These are phyloP conservation scores for Cephus pygmeus DNA, from an alignment of 2,888 invertebrate genomes.

Conservation along the genomic window DNA sequence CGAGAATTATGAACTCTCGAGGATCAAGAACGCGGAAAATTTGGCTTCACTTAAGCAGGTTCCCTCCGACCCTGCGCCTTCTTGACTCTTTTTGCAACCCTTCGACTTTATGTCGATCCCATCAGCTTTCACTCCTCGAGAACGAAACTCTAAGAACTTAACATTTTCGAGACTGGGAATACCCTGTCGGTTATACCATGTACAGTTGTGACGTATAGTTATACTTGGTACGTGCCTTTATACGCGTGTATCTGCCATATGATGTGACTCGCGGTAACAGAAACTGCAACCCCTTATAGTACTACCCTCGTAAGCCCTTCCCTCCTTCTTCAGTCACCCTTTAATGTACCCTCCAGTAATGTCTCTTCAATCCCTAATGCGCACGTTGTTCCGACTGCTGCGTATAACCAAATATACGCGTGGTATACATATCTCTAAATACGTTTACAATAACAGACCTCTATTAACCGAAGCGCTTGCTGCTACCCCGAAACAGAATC, in stretches of 20 bases:
- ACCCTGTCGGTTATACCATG: neutral
- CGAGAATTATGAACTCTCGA: slow-evolving; percentile 47
- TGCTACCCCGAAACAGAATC: too few relatives aligned
- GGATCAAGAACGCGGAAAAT: slow-evolving; percentile 53
- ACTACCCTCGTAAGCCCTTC: neutral
- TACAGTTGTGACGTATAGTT: too few relatives aligned
- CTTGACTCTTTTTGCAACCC: slow-evolving; percentile 5
- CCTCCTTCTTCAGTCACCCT: slow-evolving; percentile 3
- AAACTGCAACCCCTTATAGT: too few relatives aligned
- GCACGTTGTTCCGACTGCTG: neutral
- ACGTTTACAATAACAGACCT: too few relatives aligned
- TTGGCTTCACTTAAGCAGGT: slow-evolving; percentile 29
- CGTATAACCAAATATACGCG: neutral
- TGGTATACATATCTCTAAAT: neutral
- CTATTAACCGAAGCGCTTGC: too few relatives aligned
- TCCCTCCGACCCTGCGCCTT: slow-evolving; percentile 13
- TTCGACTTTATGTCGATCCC: neutral
- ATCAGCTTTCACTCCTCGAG: slow-evolving; percentile 5
- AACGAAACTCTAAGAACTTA: slow-evolving; percentile 3
- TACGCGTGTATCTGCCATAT: too few relatives aligned
- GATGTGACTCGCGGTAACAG: too few relatives aligned
- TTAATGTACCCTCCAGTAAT: neutral
- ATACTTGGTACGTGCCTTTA: too few relatives aligned
- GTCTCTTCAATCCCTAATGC: slow-evolving; percentile 5
- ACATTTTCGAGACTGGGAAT: neutral